phyloP scores from a whole-genome alignment of 2,888 invertebrate species.

The Alloplasta piceator region DNA sequence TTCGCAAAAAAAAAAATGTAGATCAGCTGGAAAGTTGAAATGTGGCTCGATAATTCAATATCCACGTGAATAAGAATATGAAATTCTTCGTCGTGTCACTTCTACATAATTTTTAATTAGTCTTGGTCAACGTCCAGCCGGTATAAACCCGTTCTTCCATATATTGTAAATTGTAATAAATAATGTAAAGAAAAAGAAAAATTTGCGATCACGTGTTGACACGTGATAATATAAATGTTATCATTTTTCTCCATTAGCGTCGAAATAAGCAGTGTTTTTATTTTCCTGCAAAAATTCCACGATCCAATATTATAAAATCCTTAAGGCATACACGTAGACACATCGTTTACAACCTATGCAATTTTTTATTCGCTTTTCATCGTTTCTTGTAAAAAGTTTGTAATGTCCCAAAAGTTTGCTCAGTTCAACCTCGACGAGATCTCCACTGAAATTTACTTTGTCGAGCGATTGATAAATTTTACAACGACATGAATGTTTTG shows the following conservation, averaged over 20 bases:
- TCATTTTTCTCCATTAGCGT: conserved; percentile 43
- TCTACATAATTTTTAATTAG: no score
- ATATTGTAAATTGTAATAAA: conserved; percentile 35
- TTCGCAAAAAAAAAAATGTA: no score
- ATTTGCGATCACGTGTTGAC: conserved; percentile 42
- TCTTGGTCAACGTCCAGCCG: no score
- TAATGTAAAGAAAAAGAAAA: conserved; percentile 36
- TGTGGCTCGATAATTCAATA: no score
- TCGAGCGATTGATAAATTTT: conserved; percentile 6
- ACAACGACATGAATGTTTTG: conserved; percentile 5
- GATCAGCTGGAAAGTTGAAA: no score
- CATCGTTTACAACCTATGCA: conserved; percentile 49
- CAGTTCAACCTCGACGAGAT: conserved; percentile 29
- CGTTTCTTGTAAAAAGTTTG: conserved; percentile 25
- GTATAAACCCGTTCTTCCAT: neutral
- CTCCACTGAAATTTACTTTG: neutral
- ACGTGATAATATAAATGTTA: conserved; percentile 40
- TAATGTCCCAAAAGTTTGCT: conserved; percentile 5
- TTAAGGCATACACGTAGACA: conserved; percentile 60
- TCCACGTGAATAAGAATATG: no score
- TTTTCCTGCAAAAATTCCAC: conserved; percentile 49
- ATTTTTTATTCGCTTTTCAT: conserved; percentile 26
- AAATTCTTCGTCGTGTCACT: no score
- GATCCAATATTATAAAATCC: conserved; percentile 57
- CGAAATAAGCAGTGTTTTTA: conserved; percentile 53